Conservation (phyloP, 2,113 vertebrate genomes). For the Mus musculus region DNA sequence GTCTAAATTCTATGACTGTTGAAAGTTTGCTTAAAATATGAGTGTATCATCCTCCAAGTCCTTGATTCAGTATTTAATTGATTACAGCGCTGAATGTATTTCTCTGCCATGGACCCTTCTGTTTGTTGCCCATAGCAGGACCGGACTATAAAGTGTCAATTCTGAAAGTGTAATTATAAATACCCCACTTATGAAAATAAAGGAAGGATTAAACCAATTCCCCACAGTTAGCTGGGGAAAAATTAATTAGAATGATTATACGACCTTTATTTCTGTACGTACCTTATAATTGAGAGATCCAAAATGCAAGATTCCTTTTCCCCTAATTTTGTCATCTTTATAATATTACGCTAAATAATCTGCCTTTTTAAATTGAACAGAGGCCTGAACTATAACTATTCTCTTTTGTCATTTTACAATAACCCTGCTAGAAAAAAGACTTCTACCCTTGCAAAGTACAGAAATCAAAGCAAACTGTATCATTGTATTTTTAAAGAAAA, state of each 20-base stretch:
- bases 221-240: neutral
- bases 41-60: neutral
- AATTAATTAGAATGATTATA: neutral
- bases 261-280: conserved; percentile 54
- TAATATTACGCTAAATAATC: conserved; percentile 38
- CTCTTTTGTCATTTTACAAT: conserved; percentile 35
- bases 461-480: conserved; percentile 31
- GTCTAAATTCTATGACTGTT: conserved; percentile 34
- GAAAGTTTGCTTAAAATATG: conserved; percentile 56
- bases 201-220: conserved; percentile 48
- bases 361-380: conserved; percentile 50
- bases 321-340: conserved; percentile 37
- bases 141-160: neutral
- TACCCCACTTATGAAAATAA: neutral
- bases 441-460: neutral
- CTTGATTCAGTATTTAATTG: conserved; percentile 37
- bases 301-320: neutral
- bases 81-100: neutral
- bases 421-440: neutral
- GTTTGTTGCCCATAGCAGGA: neutral
- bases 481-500: conserved; percentile 26
- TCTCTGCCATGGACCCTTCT: conserved; percentile 12
- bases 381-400: conserved; percentile 21
- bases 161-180: neutral
- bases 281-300: neutral